These are phyloP conservation scores for Antrozous pallidus DNA, from an alignment of 2,797 vertebrate genomes.

Conservation along the genomic window DNA sequence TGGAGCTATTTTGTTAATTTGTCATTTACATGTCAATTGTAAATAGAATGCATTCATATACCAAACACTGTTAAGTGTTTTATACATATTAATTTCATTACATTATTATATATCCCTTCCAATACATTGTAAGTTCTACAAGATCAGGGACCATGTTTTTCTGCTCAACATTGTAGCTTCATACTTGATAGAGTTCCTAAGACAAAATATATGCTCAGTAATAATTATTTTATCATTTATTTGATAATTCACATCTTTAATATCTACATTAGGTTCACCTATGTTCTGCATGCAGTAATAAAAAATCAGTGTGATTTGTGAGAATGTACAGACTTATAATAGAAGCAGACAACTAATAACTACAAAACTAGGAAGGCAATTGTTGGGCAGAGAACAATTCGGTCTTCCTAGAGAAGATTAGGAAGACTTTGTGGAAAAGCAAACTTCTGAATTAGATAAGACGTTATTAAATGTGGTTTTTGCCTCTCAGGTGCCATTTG, in stretches of 20 bases:
- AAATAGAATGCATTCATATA: too few relatives aligned
- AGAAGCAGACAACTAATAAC: neutral
- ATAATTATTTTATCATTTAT: neutral
- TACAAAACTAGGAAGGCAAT: neutral
- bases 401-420: neutral
- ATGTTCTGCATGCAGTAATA: neutral
- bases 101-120: too few relatives aligned
- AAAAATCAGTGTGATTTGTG: neutral
- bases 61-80: too few relatives aligned
- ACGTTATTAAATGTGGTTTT: neutral
- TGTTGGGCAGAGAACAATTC: neutral
- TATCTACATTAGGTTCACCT: neutral
- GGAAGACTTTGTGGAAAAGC: neutral
- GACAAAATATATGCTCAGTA: neutral
- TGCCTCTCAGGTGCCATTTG: neutral
- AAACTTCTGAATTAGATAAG: neutral
- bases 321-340: neutral
- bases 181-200: neutral
- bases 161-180: neutral
- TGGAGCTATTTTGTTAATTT: neutral
- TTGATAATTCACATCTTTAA: neutral
- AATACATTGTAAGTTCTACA: neutral
- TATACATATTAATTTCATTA: too few relatives aligned
- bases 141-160: neutral
- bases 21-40: neutral